Evolutionary conservation across 2,888 invertebrate species (phyloP).

Genomic region (Drosophila meridionalis): DNA sequence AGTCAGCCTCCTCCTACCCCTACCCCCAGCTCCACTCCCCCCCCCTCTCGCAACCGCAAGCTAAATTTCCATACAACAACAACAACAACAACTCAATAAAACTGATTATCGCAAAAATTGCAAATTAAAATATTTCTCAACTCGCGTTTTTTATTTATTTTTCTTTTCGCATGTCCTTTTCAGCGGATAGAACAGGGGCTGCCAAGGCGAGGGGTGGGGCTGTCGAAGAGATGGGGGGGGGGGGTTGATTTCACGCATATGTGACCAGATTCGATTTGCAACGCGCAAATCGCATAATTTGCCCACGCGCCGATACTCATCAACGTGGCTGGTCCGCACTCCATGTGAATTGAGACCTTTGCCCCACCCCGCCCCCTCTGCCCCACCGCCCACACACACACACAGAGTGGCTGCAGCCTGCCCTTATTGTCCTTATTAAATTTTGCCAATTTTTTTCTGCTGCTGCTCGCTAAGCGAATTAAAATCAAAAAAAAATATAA

Average conservation of each 20-base stretch:
- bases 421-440: constrained; percentile 74
- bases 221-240: neutral
- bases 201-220: neutral
- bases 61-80: constrained; percentile 18
- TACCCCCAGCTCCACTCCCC: neutral
- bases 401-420: constrained; percentile 2
- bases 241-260: constrained; percentile 76
- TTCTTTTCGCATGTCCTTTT: neutral
- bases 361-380: neutral
- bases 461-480: constrained; percentile 62
- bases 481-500: constrained; percentile 64
- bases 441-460: constrained; percentile 69
- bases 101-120: constrained; percentile 76
- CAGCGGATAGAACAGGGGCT: neutral
- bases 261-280: constrained; percentile 77
- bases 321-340: constrained; percentile 36
- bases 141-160: constrained; percentile 18
- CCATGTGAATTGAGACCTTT: neutral
- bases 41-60: neutral
- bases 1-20: neutral
- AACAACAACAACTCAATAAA: constrained; percentile 66
- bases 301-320: constrained; percentile 44
- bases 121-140: constrained; percentile 65
- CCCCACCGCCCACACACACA: neutral
- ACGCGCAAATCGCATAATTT: constrained; percentile 59